A percentile compares a stretch with the other conserved stretches of the same genome.
Conservation (phyloP, 1,140 invertebrate genomes). For the Himalopsyche phryganea region DNA sequence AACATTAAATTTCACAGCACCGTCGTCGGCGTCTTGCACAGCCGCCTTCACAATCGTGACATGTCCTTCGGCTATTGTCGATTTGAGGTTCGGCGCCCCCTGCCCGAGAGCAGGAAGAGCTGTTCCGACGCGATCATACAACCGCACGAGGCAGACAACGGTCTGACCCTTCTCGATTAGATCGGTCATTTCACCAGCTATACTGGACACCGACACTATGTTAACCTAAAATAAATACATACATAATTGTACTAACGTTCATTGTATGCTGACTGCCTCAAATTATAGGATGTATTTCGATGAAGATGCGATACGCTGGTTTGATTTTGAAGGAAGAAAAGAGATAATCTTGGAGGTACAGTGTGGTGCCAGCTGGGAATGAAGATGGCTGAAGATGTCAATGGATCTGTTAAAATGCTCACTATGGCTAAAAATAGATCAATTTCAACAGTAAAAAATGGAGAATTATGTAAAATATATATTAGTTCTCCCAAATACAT, state of each 20-base stretch:
- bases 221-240: conserved; percentile 9
- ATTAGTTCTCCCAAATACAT: too few relatives aligned
- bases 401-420: too few relatives aligned
- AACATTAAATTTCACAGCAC: conserved; percentile 9
- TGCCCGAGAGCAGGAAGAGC: background rate
- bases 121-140: conserved; percentile 10
- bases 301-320: too few relatives aligned
- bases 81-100: conserved; percentile 16
- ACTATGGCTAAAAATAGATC: too few relatives aligned
- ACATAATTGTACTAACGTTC: background rate
- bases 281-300: too few relatives aligned
- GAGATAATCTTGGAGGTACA: too few relatives aligned
- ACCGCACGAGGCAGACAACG: conserved; percentile 14
- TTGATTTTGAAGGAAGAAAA: too few relatives aligned
- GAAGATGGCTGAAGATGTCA: too few relatives aligned
- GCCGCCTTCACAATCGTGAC: background rate
- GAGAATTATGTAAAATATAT: too few relatives aligned
- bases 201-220: conserved; percentile 14
- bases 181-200: conserved; percentile 19
- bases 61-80: conserved; percentile 7
- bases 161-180: conserved; percentile 24
- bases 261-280: too few relatives aligned
- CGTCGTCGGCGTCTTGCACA: background rate
- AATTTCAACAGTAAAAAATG: too few relatives aligned
- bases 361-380: too few relatives aligned